phyloP scores from a whole-genome alignment of 2,888 invertebrate species.

The Napeogenes inachia region DNA sequence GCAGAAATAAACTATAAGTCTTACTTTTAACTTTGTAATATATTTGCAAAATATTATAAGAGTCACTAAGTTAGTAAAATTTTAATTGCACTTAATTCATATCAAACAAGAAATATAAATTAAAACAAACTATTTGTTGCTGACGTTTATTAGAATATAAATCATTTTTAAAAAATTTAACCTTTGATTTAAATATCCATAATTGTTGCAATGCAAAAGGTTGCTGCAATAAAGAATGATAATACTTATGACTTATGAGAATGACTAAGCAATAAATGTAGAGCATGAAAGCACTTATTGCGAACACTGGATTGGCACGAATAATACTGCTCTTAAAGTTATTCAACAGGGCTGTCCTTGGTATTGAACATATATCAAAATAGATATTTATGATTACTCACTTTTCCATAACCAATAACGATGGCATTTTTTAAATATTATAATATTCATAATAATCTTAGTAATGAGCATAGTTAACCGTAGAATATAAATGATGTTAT shows the following conservation, averaged over 20 bases:
- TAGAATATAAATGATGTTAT: slow-evolving; percentile 60
- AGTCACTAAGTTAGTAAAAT: too few species aligned
- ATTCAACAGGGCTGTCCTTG: neutral
- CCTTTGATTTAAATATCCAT: too few species aligned
- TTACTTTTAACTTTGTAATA: too few species aligned
- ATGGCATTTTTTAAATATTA: slow-evolving; percentile 3
- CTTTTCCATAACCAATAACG: slow-evolving; percentile 8
- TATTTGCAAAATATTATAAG: too few species aligned
- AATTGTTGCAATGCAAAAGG: too few species aligned
- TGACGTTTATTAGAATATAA: neutral
- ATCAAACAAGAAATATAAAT: neutral
- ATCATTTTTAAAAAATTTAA: too few species aligned
- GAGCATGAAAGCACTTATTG: neutral
- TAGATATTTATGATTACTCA: neutral
- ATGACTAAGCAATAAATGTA: slow-evolving; percentile 1
- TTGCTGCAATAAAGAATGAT: neutral
- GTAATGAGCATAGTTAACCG: slow-evolving; percentile 51
- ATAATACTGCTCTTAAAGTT: too few species aligned
- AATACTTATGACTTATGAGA: neutral
- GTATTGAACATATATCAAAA: neutral
- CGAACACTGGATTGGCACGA: neutral
- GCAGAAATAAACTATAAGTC: too few species aligned
- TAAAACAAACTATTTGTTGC: slow-evolving; percentile 9
- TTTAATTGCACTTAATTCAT: too few species aligned
- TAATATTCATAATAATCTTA: slow-evolving; percentile 4